Evolutionary conservation across 2,797 vertebrate species (phyloP).

Genomic region (Poeciliopsis paucimaculata): DNA sequence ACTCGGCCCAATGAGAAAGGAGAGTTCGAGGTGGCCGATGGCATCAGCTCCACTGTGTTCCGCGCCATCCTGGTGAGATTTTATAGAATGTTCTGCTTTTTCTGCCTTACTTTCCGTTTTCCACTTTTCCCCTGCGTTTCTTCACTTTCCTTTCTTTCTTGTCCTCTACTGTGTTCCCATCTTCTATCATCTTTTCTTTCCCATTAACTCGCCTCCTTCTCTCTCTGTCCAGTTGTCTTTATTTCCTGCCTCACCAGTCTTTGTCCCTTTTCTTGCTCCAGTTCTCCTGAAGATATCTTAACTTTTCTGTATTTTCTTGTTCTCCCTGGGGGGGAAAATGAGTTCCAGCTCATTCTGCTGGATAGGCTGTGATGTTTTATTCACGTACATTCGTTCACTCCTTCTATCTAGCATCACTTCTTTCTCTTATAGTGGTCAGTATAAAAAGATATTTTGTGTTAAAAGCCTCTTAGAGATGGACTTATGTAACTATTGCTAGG

Average conservation of each 20-base stretch:
- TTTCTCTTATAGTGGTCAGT: background rate
- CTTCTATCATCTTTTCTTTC: background rate
- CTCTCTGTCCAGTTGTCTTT: background rate
- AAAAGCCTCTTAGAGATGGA: background rate
- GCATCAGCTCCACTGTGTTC: constrained; percentile 97
- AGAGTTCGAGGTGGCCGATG: constrained; percentile 97
- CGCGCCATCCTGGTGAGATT: constrained; percentile 93
- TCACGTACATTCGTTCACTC: background rate
- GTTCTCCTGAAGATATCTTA: background rate
- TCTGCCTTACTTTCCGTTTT: background rate
- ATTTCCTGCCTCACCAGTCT: background rate
- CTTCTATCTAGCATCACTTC: background rate
- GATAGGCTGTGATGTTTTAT: background rate
- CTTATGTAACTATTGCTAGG: background rate
- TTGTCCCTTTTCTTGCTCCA: background rate
- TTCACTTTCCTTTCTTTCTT: background rate
- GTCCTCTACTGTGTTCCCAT: background rate
- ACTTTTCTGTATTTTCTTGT: background rate
- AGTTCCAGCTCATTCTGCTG: background rate
- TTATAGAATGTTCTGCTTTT: too few species aligned
- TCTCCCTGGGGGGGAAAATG: background rate
- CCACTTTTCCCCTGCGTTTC: background rate
- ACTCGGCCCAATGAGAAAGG: constrained; percentile 98
- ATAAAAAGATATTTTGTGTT: background rate
- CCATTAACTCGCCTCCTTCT: background rate